Conservation (phyloP, 2,888 invertebrate species). For the Salticus scenicus region DNA sequence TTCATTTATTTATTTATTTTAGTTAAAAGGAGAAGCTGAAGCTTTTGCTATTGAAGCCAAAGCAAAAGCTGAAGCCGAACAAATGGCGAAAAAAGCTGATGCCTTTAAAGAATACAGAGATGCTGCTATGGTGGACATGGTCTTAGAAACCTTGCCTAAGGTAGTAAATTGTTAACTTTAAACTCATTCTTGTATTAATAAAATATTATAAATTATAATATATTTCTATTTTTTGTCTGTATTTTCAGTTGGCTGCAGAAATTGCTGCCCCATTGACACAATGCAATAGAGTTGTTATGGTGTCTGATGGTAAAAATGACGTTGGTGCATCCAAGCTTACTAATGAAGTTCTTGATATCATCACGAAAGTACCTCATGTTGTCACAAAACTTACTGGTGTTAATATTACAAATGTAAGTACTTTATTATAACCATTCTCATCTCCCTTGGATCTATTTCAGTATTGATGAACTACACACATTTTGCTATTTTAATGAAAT, state of each 20-base stretch:
- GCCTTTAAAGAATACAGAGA: conserved; percentile 97
- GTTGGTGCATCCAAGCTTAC: conserved; percentile 95
- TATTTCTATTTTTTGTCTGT: conserved; percentile 15
- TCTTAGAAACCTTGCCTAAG: conserved; percentile 95
- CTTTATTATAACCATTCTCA: not conserved
- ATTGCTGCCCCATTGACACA: conserved; percentile 95
- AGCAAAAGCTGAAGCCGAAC: conserved; percentile 96
- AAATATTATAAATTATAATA: not conserved
- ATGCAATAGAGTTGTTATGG: conserved; percentile 96
- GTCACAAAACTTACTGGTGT: conserved; percentile 95
- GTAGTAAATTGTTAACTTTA: conserved; percentile 77
- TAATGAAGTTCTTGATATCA: conserved; percentile 92
- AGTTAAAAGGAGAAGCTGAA: conserved; percentile 80
- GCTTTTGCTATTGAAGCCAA: conserved; percentile 95
- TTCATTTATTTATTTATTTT: no score
- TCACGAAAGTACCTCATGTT: conserved; percentile 91
- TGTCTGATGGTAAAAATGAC: conserved; percentile 89
- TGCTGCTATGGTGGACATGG: conserved; percentile 97
- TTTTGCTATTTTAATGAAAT: no score
- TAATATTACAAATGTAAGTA: conserved; percentile 81
- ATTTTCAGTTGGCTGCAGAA: conserved; percentile 90
- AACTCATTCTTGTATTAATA: no score
- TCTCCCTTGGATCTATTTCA: no score
- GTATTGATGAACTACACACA: no score
- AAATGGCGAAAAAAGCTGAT: conserved; percentile 97